Evolutionary conservation across 2,888 invertebrate genomes (phyloP), one percentile per base, ranked within the genome.

Genomic region (Hyposoter didymator): DNA sequence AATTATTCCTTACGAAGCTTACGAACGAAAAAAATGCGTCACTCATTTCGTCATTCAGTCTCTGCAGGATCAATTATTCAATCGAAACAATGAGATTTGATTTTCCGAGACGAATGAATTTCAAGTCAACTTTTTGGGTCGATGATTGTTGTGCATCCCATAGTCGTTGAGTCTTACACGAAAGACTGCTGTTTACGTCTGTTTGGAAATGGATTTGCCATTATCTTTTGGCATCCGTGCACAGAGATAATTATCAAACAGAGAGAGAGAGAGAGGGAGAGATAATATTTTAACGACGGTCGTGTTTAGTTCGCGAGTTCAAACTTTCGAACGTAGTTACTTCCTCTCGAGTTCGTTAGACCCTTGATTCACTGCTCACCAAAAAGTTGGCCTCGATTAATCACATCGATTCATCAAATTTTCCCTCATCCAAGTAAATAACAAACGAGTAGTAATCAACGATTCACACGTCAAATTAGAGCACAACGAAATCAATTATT

Each of bases 161-260:
- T 45, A 43, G 74, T 73, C 17, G 47, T 17, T 7, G 6, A n/a
- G 28, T 22, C 19, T 47, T 10, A 47, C 32, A 45, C 39, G 49
- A 76, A 52, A 39, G 66, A 76, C 28, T 39, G 76, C 49, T 43
- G 7, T 55, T 19, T 6, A 39, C 66, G 22, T 49, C 43, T 78
- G 72, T 75, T 76, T 80, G 66, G n/a, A 52, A n/a, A 80, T 8
- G 55, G 64, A 76, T 84, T 67, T 62, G 32, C 67, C 45, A 73
- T 74, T 81, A 74, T 84, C 81, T 67, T 73, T 78, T 22, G 49
- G 55, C 69, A 47, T 78, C 52, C 78, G 55, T 67, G 59, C 55
- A 32, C 49, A 17, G 49, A 69, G 84, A 81, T 84, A 84, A 84
- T 78, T 69, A 70, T 35, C 32, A n/a, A 39, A 52, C 22, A 67